Percentiles rank a stretch among this genome's conserved stretches.
phyloP scores from a whole-genome alignment of 2,797 vertebrate species.

The Podarcis lilfordi region DNA sequence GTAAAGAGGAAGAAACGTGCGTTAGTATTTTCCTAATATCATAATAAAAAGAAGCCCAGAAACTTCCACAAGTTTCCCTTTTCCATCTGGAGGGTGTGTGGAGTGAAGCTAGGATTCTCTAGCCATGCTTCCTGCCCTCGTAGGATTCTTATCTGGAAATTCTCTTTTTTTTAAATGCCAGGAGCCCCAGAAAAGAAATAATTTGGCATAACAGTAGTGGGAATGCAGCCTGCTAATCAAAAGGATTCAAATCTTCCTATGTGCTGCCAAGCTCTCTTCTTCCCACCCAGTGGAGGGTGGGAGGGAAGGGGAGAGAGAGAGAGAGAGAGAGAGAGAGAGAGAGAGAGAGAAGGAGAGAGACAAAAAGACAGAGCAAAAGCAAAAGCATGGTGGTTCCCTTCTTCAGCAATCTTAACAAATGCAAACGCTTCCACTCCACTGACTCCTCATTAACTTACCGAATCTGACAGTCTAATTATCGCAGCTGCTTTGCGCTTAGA shows the following conservation, averaged over 20 bases:
- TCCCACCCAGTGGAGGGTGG: slow-evolving; percentile 68
- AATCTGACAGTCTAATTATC: slow-evolving; percentile 86
- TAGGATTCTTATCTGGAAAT: slow-evolving; percentile 56
- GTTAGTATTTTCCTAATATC: background rate
- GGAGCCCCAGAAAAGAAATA: slow-evolving; percentile 49
- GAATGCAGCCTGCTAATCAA: slow-evolving; percentile 73
- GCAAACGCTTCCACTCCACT: slow-evolving; percentile 76
- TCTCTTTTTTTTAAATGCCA: slow-evolving; percentile 30
- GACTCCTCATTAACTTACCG: slow-evolving; percentile 83
- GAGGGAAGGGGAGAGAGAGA: slow-evolving; percentile 60
- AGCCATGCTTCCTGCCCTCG: slow-evolving; percentile 41
- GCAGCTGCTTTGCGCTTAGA: slow-evolving; percentile 77
- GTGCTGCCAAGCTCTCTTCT: slow-evolving; percentile 69
- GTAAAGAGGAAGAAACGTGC: background rate
- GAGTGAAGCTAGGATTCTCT: slow-evolving; percentile 43
- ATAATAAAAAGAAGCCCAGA: slow-evolving; percentile 27
- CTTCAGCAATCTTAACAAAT: slow-evolving; percentile 72
- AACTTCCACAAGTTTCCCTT: slow-evolving; percentile 40
- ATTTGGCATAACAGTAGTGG: slow-evolving; percentile 65
- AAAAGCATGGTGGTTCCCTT: slow-evolving; percentile 66
- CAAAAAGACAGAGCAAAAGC: slow-evolving; percentile 23
- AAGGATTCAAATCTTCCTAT: slow-evolving; percentile 74
- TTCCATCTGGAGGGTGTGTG: slow-evolving; percentile 21
- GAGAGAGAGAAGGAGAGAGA: slow-evolving; percentile 10
- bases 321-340: slow-evolving; percentile 58